Base-by-base conservation (phyloP, 2,888 invertebrate species). In the Sphecodes monilicornis region DNA sequence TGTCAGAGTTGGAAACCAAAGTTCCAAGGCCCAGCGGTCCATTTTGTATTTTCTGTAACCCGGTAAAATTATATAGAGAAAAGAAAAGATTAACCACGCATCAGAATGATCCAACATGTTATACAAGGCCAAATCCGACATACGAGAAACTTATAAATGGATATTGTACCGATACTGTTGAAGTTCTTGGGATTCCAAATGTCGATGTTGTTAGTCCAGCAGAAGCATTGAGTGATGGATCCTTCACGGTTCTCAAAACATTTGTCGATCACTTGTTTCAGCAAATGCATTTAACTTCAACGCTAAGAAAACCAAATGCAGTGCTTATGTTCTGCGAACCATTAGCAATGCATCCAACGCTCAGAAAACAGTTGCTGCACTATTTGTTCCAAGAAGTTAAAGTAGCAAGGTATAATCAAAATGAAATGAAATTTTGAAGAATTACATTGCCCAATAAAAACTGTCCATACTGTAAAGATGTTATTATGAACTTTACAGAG, bases 251-350 rank as follows among this genome's bases (percentile, higher is more conserved):
- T 69, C 88, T 95, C 18, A 94, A 94, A 84, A 93, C 93, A 41
- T 95, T 94, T 81, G 91, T 95, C 11, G 93, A 93, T 88, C 95
- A 95, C 85, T 85, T 95, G n/a, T 94, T 95, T 82, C 93, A 94
- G 78, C 94, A 95, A 82, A 95, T 95, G 94, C 92, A 92, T 79
- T 86, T 95, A 39, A 93, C 94, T 3, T 89, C 93, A 5, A 94
- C 92, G 0, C 86, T 95, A 39, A 92, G 93, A 78, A 94, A 94
- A 78, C 95, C 95, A 29, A 95, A 95, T 83, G 92, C 94, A 4
- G 93, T 95, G 29, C 91, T 95, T 4, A 94, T 95, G 92, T 94
- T 95, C 68, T 95, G 95, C 77, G 95, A 95, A 88, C 95, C 95
- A 22, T 83, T 95, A 36, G 93, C 93, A 4, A 94, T 95, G 92